phyloP scores from a whole-genome alignment of 2,113 vertebrate genomes.

The Gopherus flavomarginatus region DNA sequence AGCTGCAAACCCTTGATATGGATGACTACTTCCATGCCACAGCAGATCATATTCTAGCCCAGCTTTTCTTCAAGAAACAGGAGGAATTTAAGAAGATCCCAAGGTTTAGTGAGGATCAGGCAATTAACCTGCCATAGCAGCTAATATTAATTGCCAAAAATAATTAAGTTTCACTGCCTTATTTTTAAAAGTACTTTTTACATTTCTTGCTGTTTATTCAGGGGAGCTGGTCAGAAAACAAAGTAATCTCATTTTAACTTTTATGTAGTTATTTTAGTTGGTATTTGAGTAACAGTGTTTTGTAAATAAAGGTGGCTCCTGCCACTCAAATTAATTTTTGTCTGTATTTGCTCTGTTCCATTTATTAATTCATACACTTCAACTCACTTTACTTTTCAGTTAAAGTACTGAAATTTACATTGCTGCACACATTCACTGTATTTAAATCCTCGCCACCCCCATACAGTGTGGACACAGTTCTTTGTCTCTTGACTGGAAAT shows the following conservation, averaged over 20 bases:
- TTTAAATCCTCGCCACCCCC: background rate
- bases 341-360: background rate
- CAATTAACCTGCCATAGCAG: slow-evolving; percentile 45
- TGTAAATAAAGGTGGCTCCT: background rate
- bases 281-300: background rate
- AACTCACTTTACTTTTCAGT: background rate
- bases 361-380: fast-evolving
- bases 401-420: fast-evolving
- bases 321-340: background rate
- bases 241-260: background rate
- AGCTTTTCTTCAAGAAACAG: slow-evolving; percentile 77
- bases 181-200: background rate
- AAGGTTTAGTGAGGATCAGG: slow-evolving; percentile 41
- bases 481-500: background rate
- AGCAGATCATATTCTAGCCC: slow-evolving; percentile 76
- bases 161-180: no score
- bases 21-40: slow-evolving; percentile 68
- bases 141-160: background rate
- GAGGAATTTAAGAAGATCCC: slow-evolving; percentile 78
- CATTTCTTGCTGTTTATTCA: background rate
- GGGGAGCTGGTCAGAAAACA: background rate
- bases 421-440: background rate
- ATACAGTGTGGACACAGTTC: fast-evolving
- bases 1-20: slow-evolving; percentile 79
- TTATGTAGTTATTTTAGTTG: background rate